Evolutionary conservation across 2,888 invertebrate genomes (phyloP).

Genomic region (Conchocele bisecta): DNA sequence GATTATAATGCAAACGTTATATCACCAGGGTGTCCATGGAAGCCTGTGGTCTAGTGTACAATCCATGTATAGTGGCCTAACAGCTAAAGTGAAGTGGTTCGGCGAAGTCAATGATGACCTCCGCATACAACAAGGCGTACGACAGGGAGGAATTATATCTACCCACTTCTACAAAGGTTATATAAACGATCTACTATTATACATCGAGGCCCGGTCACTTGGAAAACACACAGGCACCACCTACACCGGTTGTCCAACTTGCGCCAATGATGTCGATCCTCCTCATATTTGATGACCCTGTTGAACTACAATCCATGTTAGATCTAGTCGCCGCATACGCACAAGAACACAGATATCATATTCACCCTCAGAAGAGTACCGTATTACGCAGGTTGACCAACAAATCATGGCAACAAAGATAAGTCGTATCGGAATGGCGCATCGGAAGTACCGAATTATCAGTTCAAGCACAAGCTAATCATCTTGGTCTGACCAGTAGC

Average conservation of each 20-base stretch:
- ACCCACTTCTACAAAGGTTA: conserved; percentile 9
- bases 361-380: conserved; percentile 10
- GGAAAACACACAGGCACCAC: neutral
- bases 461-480: neutral
- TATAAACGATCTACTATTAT: neutral
- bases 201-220: neutral
- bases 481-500: conserved; percentile 11
- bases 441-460: neutral
- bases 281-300: neutral
- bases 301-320: conserved; percentile 7
- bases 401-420: neutral
- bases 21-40: neutral
- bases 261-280: conserved; percentile 5
- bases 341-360: neutral
- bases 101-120: neutral
- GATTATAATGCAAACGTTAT: conserved; percentile 2
- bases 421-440: neutral
- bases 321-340: neutral
- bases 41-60: conserved; percentile 1
- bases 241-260: conserved; percentile 8
- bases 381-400: neutral
- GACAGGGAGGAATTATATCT: conserved; percentile 12
- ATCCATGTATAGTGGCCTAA: neutral
- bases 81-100: conserved; percentile 17
- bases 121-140: conserved; percentile 5